Percentiles rank a stretch among this genome's conserved stretches.
phyloP scores from a whole-genome alignment of 2,797 vertebrate genomes.

The Crypturellus tataupa region DNA sequence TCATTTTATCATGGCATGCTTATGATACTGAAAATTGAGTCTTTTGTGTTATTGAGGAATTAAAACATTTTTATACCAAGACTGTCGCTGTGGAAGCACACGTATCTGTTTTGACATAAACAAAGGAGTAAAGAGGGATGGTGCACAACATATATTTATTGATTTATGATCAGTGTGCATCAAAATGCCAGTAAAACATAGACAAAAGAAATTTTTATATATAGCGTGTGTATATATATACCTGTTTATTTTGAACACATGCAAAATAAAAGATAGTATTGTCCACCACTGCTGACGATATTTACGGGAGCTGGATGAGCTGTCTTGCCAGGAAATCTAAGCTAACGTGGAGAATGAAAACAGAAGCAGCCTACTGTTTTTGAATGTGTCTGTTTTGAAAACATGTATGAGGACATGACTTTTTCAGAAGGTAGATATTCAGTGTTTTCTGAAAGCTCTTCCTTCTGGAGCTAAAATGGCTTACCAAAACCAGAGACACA shows the following conservation, averaged over 20 bases:
- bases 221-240: too few species aligned
- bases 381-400: conserved; percentile 20
- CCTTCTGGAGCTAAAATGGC: conserved; percentile 2
- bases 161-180: conserved; percentile 36
- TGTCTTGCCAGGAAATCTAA: conserved; percentile 29
- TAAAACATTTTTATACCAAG: neutral
- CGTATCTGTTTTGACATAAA: neutral
- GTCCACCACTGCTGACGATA: neutral
- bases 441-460: neutral
- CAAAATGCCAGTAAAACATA: neutral
- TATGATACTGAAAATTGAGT: neutral
- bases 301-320: conserved; percentile 20
- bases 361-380: conserved; percentile 27
- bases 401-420: neutral
- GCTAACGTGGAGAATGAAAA: conserved; percentile 21
- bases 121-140: neutral
- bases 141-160: neutral
- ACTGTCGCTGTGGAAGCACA: conserved; percentile 3
- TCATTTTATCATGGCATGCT: neutral
- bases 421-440: neutral
- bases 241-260: conserved; percentile 2
- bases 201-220: conserved; percentile 5
- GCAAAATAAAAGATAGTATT: neutral
- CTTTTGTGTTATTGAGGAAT: neutral
- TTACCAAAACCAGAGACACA: neutral